These are phyloP conservation scores for Cheilosia vulpina DNA, from an alignment of 2,888 invertebrate species.

Conservation along the genomic window DNA sequence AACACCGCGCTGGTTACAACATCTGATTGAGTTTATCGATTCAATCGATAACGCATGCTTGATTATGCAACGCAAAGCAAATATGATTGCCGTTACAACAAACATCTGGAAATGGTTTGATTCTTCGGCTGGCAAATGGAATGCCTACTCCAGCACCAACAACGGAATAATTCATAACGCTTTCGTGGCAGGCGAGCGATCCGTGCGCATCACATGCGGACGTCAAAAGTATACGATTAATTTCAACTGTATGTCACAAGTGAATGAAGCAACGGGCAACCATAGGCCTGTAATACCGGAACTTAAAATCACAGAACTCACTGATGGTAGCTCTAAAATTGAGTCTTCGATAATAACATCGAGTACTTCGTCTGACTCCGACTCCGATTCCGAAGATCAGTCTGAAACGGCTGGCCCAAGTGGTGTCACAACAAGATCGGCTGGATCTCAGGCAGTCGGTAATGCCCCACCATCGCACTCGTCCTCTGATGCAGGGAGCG, in stretches of 20 bases:
- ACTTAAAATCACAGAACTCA: conserved; percentile 82
- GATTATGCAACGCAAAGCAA: conserved; percentile 87
- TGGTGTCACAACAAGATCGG: conserved; percentile 31
- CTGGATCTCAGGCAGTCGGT: conserved; percentile 40
- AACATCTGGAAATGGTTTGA: conserved; percentile 93
- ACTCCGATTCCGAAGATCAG: conserved; percentile 58
- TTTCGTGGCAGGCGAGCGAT: conserved; percentile 89
- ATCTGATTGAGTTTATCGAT: conserved; percentile 89
- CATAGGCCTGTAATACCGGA: conserved; percentile 90
- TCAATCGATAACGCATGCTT: conserved; percentile 90
- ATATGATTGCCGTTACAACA: conserved; percentile 86
- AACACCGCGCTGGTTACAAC: conserved; percentile 91
- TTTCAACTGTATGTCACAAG: conserved; percentile 91
- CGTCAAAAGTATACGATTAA: conserved; percentile 90
- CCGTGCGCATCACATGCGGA: conserved; percentile 89
- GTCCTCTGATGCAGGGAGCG: conserved; percentile 46
- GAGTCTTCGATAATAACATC: conserved; percentile 64
- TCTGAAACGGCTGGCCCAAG: conserved; percentile 31
- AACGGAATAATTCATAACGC: conserved; percentile 91
- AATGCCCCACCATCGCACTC: conserved; percentile 36
- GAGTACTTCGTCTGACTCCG: conserved; percentile 59
- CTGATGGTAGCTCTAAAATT: conserved; percentile 63
- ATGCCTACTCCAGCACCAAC: conserved; percentile 88
- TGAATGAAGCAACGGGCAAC: conserved; percentile 93
- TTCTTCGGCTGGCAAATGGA: conserved; percentile 92